A percentile compares a stretch with the other conserved stretches of the same genome.
These are phyloP conservation scores for Hemiscyllium ocellatum DNA, from an alignment of 2,113 vertebrate genomes.

Conservation along the genomic window DNA sequence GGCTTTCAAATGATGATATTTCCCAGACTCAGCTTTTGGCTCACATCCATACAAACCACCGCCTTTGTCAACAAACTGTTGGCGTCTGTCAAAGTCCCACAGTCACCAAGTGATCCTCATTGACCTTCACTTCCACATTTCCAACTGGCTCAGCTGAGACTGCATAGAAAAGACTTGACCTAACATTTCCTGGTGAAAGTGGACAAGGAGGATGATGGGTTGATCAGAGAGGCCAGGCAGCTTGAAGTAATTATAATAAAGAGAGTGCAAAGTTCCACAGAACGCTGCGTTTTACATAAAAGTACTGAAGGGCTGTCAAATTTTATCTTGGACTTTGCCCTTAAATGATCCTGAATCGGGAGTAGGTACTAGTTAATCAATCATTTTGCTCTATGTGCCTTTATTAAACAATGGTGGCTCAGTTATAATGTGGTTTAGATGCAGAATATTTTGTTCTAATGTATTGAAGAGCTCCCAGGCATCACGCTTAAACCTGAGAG, in stretches of 20 bases:
- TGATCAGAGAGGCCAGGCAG: not conserved
- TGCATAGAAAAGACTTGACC: too few species aligned
- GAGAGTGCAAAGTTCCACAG: not conserved
- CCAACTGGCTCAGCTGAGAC: too few species aligned
- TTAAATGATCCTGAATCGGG: not conserved
- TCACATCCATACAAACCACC: too few species aligned
- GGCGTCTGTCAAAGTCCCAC: too few species aligned
- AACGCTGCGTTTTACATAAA: not conserved
- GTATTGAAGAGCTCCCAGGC: not conserved
- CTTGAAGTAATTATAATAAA: not conserved
- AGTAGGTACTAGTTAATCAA: not conserved
- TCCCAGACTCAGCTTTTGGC: too few species aligned
- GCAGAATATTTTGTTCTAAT: not conserved
- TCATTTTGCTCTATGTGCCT: not conserved
- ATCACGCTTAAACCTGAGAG: not conserved
- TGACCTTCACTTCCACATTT: too few species aligned
- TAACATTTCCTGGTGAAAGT: too few species aligned
- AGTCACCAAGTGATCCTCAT: too few species aligned
- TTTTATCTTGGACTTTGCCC: not conserved
- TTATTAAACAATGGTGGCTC: not conserved
- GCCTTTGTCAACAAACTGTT: too few species aligned
- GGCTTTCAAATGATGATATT: too few species aligned
- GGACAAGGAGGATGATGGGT: too few species aligned
- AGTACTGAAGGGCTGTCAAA: not conserved
- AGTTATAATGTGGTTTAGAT: not conserved